phyloP scores from a whole-genome alignment of 2,888 invertebrate species.

The Leptopilina syphax region DNA sequence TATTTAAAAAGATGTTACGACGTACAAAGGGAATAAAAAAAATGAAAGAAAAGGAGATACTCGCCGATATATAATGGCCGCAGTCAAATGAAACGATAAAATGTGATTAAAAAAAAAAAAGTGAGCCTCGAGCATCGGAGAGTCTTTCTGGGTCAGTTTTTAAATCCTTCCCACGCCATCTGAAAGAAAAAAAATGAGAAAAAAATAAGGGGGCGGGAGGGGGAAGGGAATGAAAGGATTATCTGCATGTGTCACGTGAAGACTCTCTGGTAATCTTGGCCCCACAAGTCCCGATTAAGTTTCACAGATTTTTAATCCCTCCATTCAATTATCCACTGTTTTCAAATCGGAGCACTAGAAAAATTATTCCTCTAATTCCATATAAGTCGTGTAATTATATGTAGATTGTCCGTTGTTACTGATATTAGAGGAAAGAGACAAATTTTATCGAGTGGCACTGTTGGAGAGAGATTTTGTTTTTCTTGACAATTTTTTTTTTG shows the following conservation, averaged over 20 bases:
- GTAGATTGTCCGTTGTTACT: conserved; percentile 62
- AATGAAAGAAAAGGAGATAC: neutral
- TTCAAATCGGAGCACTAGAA: conserved; percentile 55
- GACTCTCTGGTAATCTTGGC: conserved; percentile 63
- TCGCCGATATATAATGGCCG: neutral
- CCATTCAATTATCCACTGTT: conserved; percentile 57
- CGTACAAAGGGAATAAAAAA: conserved; percentile 1
- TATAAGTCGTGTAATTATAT: conserved; percentile 57
- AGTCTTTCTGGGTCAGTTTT: conserved; percentile 13
- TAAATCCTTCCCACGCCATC: too few species aligned
- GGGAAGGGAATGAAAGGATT: neutral
- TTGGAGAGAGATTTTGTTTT: conserved; percentile 50
- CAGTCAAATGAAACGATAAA: conserved; percentile 34
- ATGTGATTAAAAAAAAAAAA: conserved; percentile 19
- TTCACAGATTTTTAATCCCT: conserved; percentile 71
- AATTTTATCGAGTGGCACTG: conserved; percentile 61
- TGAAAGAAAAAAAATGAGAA: neutral
- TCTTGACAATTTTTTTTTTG: conserved; percentile 34
- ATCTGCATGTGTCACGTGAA: neutral
- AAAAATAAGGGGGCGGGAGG: too few species aligned
- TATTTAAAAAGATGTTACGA: conserved; percentile 7
- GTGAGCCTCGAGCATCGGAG: conserved; percentile 28
- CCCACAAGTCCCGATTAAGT: conserved; percentile 72
- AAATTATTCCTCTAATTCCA: conserved; percentile 52
- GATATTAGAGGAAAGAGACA: conserved; percentile 53